Conservation (phyloP, 2,888 invertebrate genomes). For the Phengaris alcon region DNA sequence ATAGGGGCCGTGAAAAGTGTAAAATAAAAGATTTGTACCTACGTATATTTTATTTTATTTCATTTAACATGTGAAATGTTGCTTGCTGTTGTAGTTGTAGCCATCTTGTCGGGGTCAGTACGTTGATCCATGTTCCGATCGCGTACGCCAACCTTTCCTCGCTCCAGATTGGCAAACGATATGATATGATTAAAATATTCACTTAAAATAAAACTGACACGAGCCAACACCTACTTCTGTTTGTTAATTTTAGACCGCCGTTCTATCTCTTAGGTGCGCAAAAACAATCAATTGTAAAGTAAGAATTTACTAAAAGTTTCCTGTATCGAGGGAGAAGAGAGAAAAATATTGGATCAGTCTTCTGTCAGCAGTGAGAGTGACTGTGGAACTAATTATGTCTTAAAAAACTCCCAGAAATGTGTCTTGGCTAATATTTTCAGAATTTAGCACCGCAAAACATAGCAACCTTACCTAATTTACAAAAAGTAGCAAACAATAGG, state of each 20-base stretch:
- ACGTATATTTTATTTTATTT: not conserved
- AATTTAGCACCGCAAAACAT: too few relatives aligned
- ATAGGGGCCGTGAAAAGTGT: not conserved
- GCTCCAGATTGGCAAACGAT: constrained; percentile 26
- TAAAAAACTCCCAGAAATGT: too few relatives aligned
- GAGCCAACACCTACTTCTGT: constrained; percentile 2
- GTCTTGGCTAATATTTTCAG: too few relatives aligned
- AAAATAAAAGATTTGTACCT: not conserved
- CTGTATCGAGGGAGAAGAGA: too few relatives aligned
- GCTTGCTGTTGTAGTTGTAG: not conserved
- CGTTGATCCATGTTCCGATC: constrained; percentile 11
- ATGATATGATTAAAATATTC: constrained; percentile 23
- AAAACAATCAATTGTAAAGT: too few relatives aligned
- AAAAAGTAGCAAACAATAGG: too few relatives aligned
- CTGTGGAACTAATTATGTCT: too few relatives aligned
- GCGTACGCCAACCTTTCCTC: constrained; percentile 18
- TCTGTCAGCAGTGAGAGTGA: too few relatives aligned
- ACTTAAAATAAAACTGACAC: constrained; percentile 24
- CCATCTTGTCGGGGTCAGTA: not conserved
- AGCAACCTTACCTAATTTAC: too few relatives aligned
- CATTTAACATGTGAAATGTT: not conserved
- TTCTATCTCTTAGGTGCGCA: not conserved
- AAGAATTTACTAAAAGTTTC: too few relatives aligned
- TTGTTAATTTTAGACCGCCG: constrained; percentile 1
- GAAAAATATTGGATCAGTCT: too few relatives aligned